Evolutionary conservation across 2,113 vertebrate species (phyloP).

Genomic region (Dermatemys mawii): DNA sequence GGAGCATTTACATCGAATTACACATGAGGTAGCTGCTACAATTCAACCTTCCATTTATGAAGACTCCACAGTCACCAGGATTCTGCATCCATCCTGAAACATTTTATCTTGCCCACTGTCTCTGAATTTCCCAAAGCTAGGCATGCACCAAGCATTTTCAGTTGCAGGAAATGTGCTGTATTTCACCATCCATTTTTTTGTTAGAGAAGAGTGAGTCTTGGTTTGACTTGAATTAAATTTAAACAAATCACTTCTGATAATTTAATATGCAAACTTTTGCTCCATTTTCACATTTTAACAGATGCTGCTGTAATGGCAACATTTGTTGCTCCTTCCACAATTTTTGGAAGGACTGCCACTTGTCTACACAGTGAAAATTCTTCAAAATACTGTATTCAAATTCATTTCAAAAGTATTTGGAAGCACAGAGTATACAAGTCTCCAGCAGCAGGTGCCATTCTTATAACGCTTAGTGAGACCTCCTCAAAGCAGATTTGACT

Average conservation of each 20-base stretch:
- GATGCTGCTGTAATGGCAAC: background rate
- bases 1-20: background rate
- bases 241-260: conserved; percentile 1
- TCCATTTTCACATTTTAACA: background rate
- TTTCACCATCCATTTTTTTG: conserved; percentile 30
- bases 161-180: conserved; percentile 13
- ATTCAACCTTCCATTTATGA: conserved; percentile 29
- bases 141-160: background rate
- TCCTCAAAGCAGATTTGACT: background rate
- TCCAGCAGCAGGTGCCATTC: background rate
- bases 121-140: conserved; percentile 41
- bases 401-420: background rate
- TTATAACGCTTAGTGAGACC: background rate
- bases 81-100: conserved; percentile 39
- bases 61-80: background rate
- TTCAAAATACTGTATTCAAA: background rate
- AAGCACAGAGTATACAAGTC: background rate
- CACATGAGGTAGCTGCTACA: conserved; percentile 33
- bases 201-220: conserved; percentile 13
- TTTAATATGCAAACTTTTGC: conserved; percentile 20
- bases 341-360: background rate
- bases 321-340: background rate
- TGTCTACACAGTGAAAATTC: conserved; percentile 20
- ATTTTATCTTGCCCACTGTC: conserved; percentile 34
- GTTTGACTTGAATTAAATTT: conserved; percentile 45